Conservation (phyloP, 2,888 invertebrate genomes). For the Amphipoea lucens region DNA sequence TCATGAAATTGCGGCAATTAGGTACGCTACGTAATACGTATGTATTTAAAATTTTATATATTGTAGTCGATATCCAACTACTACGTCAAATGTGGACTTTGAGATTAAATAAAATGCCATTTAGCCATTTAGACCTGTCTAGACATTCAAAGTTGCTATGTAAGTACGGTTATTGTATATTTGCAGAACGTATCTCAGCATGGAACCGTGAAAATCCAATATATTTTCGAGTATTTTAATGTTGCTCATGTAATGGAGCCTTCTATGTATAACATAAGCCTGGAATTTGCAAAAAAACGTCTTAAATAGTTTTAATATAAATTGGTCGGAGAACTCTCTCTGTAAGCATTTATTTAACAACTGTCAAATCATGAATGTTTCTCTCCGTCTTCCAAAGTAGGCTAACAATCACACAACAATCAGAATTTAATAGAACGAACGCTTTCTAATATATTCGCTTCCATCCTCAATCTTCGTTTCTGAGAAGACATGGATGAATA, state of each 20-base stretch:
- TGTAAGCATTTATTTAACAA: constrained; percentile 2
- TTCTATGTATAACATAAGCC: background rate
- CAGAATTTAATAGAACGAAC: constrained; percentile 34
- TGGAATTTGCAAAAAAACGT: background rate
- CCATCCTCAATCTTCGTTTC: constrained; percentile 56
- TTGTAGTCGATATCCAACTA: constrained; percentile 14
- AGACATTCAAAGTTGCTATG: constrained; percentile 31
- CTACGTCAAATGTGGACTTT: constrained; percentile 19
- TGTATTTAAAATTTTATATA: background rate
- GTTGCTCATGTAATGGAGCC: background rate
- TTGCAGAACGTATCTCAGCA: constrained; percentile 6
- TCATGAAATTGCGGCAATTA: constrained; percentile 37
- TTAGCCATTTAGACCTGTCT: constrained; percentile 41
- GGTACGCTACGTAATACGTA: background rate
- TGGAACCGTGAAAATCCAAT: constrained; percentile 1
- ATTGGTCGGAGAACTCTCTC: background rate
- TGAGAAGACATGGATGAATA: constrained; percentile 58
- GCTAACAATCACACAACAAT: constrained; percentile 39
- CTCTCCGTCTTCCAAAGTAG: constrained; percentile 25
- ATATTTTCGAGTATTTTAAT: constrained; percentile 6
- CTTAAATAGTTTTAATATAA: background rate
- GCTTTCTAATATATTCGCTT: constrained; percentile 62
- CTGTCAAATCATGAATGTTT: constrained; percentile 4
- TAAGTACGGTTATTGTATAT: background rate
- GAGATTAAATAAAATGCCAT: constrained; percentile 41